Evolutionary conservation across 2,888 invertebrate species (phyloP), one percentile per base, ranked within the genome.

Genomic region (Rhamnusium bicolor): DNA sequence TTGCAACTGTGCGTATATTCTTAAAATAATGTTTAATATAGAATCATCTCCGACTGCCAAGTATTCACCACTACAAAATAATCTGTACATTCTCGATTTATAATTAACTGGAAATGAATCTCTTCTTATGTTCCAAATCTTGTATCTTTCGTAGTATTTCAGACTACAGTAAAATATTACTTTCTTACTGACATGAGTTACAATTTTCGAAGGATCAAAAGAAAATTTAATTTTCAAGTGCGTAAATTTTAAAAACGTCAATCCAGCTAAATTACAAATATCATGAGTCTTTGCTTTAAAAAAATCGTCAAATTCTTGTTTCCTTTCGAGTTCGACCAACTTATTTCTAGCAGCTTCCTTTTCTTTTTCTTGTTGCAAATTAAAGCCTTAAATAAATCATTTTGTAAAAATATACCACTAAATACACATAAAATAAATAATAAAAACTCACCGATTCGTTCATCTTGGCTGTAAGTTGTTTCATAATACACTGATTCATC

Each of bases 71-170:
- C 8, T 32, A 29, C 49, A 61, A 47, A 74, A 72, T 14, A 71
- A 46, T 10, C 16, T 19, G 21, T 74, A 76, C 0, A 76, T 72
- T 10, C 29, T 68, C 47, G 5, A 18, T 61, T 74, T 74, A 21
- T 47, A 68, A 63, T 72, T 71, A 16, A 40, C 74, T 5, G 76
- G 73, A 65, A 76, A 76, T n/a, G 76, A 68, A 63, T 76, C 72
- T 18, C 62, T 68, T 67, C 62, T 74, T 40, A 76, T 46, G 12
- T 60, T 51, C 76, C 76, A 76, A 18, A 68, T 61, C 0, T 47
- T 14, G 58, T 58, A 76, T 49, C 62, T 56, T 8, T 63, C 49
- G n/a, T 61, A 51, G 51, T 73, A 76, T 21, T 66, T 62, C 24
- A 76, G 5, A 16, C 61, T 69, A 24, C 76, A 76, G 16, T 72